Base-by-base conservation (phyloP, 2,113 vertebrate genomes). In the Neolamprologus sp. region DNA sequence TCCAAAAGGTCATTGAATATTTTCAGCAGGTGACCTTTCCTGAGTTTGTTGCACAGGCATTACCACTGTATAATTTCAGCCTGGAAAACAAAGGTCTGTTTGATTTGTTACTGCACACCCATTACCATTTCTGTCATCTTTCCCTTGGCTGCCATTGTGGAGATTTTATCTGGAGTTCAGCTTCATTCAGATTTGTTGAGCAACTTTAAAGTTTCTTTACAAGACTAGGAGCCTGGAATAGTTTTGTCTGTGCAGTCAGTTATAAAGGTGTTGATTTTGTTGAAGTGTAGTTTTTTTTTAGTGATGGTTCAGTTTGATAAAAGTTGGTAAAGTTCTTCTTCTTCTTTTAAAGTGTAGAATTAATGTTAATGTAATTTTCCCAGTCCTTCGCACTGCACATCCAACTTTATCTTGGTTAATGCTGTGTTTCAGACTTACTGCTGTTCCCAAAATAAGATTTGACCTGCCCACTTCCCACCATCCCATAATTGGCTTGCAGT, bases 1-100 rank as follows among this genome's bases (percentile, higher is more conserved):
- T 89, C 87, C 81, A 81, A 92, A 96, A 95, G 93, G 94, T 90
- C 93, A 92, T 75, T 35, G 87, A 93, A 94, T 94, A 95, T 94
- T 95, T 96, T 90, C 86, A 94, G 84, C 86, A 82, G 63, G 55
- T 94, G 95, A 95, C 95, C 93, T 95, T 96, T 85, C 86, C 79
- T 68, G 82, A 82, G 54, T 83, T 92, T 35, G 30, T 45, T 63
- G 16, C 85, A 78, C 71, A 81, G 80, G 79, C 80, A 54, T 94
- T 80, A 65, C 26, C 14, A 47, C 85, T 91, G 81, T 84, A 83
- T 90, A 83, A 78, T 84, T 93, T 84, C 37, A 82, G 65, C 23
- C 63, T 79, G 53, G 58, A 82, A 87, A 93, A 95, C 93, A 93
- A 94, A 86, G 87, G 85, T 82, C 87, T 71, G 40, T 93, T 96